Conservation (phyloP, 2,113 vertebrate species). For the Sarotherodon lohbergeri region DNA sequence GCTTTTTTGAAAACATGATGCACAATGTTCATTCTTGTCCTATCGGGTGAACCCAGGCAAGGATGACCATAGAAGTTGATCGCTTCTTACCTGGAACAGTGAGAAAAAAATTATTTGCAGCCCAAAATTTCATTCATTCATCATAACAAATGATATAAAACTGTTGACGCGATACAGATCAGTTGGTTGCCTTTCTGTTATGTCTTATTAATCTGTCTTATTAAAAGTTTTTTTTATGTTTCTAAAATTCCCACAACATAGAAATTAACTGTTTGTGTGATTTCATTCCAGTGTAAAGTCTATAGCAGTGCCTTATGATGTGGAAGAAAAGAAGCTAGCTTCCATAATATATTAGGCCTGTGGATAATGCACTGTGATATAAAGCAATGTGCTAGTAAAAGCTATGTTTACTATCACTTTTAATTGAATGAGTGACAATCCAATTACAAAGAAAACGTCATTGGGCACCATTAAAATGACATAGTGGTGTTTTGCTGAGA, state of each 20-base stretch:
- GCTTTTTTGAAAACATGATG: not conserved
- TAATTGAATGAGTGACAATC: not conserved
- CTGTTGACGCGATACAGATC: not conserved
- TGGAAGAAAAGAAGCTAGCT: not conserved
- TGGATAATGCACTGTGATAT: not conserved
- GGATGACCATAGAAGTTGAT: fast-evolving
- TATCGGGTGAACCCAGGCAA: fast-evolving
- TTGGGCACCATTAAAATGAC: not conserved
- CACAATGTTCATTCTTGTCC: not conserved
- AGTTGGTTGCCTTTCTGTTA: not conserved
- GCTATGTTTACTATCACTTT: not conserved
- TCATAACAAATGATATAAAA: not conserved
- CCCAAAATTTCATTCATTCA: not conserved
- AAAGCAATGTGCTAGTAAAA: not conserved
- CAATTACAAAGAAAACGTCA: not conserved
- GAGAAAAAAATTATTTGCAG: not conserved
- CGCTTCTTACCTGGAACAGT: not conserved
- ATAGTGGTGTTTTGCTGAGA: not conserved
- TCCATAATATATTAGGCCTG: not conserved
- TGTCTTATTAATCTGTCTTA: not conserved
- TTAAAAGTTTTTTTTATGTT: not conserved
- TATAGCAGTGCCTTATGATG: not conserved
- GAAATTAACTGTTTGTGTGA: not conserved
- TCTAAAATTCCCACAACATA: not conserved
- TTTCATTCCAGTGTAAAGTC: not conserved